Evolutionary conservation across 1,140 invertebrate species (phyloP), one percentile per base, ranked within the genome.

Genomic region (Trialeurodes vaporariorum): DNA sequence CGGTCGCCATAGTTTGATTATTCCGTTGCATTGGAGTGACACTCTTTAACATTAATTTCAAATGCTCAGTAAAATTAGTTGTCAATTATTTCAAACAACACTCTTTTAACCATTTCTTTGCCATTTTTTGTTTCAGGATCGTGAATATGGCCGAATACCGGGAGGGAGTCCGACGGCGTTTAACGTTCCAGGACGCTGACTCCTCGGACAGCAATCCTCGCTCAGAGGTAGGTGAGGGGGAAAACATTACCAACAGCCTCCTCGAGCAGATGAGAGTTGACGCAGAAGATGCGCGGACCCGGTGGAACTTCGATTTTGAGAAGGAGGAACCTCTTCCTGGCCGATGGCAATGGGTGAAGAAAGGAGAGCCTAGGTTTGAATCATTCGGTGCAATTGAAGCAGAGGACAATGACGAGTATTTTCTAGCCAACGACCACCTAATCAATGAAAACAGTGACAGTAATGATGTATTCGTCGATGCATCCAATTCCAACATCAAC

Each of bases 281-380:
- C 5, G 5, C 5, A 17, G 34, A 49, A 17, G 34, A 5, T 5
- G 34, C 34, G 5, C 34, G 34, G 5, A 17, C 5, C 34, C 34
- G 72, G 12, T 79, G 77, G 77, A 79, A 79, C 27, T 79, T 79
- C 61, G 77, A 79, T 69, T 79, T 79, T 63, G 73, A 73, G 49
- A 75, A 73, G 13, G 77, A 73, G 68, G 65, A 70, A 61, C 78
- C 77, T 9, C 63, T 78, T 12, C 72, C 73, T 0, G 77, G 76
- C 22, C 70, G 71, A 61, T 79, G 72, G 59, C 69, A 71, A 40
- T 79, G 77, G 77, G 70, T 73, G 25, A 75, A 73, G 65, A 59
- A 75, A 2, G 73, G 76, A 23, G 67, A 74, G 62, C 59, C 76
- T 34, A 69, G 70, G 5, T 49, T 49, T 17, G 34, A 49, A 17